These are phyloP conservation scores for Enteromius radiatus DNA, from an alignment of 2,797 vertebrate genomes.

Conservation along the genomic window DNA sequence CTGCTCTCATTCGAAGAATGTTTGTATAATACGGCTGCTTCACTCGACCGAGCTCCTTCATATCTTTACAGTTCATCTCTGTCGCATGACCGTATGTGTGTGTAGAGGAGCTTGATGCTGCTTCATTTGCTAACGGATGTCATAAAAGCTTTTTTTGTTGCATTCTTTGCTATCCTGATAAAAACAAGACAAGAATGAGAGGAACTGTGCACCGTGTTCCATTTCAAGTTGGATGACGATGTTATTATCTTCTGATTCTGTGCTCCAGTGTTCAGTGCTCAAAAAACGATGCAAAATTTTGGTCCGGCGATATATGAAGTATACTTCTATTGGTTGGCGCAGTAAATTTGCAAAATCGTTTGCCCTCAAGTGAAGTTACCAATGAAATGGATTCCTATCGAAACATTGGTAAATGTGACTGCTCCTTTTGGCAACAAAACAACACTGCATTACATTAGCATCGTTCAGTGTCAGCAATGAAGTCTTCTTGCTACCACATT, in stretches of 20 bases:
- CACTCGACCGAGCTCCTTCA: conserved; percentile 43
- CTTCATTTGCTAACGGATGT: conserved; percentile 38
- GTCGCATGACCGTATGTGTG: conserved; percentile 27
- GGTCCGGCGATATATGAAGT: not conserved
- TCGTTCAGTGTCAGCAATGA: not conserved
- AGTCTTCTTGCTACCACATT: not conserved
- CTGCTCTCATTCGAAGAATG: not conserved
- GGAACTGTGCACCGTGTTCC: not conserved
- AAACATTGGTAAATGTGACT: not conserved
- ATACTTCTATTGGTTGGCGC: not conserved
- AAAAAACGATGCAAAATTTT: not conserved
- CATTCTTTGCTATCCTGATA: conserved; percentile 46
- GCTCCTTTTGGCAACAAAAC: not conserved
- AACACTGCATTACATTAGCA: not conserved
- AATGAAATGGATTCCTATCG: not conserved
- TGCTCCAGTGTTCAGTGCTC: not conserved
- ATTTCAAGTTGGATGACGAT: not conserved
- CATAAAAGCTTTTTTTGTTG: conserved; percentile 52
- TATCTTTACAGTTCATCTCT: conserved; percentile 33
- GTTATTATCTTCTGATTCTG: no score
- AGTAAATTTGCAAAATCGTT: not conserved
- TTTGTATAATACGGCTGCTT: conserved; percentile 14
- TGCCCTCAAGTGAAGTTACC: not conserved
- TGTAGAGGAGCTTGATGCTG: conserved; percentile 40
- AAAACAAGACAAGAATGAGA: conserved; percentile 60